Evolutionary conservation across 2,113 vertebrate genomes (phyloP).

Genomic region (Halcyon senegalensis): DNA sequence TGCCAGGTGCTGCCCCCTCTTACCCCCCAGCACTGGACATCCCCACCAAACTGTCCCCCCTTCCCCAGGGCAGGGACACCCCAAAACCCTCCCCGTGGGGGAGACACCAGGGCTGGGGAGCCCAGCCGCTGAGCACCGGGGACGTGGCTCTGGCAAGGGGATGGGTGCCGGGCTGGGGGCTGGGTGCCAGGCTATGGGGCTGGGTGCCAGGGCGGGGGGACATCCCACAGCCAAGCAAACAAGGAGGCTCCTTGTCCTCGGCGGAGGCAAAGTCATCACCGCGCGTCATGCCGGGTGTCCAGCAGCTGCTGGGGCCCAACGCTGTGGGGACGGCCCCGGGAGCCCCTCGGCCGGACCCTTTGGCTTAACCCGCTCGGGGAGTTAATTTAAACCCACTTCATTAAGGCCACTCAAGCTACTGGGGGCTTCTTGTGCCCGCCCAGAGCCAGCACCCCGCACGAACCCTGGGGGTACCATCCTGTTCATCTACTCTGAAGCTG

Average conservation of each 20-base stretch:
- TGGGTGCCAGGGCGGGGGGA: background rate
- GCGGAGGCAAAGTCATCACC: fast-evolving
- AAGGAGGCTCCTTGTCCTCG: background rate
- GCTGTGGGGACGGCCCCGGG: fast-evolving
- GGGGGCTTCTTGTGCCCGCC: background rate
- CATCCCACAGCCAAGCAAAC: background rate
- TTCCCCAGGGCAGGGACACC: background rate
- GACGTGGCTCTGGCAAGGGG: background rate
- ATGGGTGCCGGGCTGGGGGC: background rate
- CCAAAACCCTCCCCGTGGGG: background rate
- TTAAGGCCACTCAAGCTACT: background rate
- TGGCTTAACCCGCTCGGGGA: fast-evolving
- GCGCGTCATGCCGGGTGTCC: fast-evolving
- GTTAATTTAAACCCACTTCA: fast-evolving
- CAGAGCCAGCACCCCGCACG: fast-evolving
- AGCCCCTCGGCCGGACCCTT: background rate
- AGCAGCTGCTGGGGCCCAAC: background rate
- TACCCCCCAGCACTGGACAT: background rate
- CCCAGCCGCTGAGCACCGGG: background rate
- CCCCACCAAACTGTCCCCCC: fast-evolving
- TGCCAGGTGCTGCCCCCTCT: background rate
- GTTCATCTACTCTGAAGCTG: background rate
- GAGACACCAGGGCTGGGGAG: background rate
- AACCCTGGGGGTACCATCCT: too few relatives aligned
- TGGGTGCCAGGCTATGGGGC: background rate